These are phyloP conservation scores for Catocala nupta DNA, from an alignment of 2,888 invertebrate species.

Conservation along the genomic window DNA sequence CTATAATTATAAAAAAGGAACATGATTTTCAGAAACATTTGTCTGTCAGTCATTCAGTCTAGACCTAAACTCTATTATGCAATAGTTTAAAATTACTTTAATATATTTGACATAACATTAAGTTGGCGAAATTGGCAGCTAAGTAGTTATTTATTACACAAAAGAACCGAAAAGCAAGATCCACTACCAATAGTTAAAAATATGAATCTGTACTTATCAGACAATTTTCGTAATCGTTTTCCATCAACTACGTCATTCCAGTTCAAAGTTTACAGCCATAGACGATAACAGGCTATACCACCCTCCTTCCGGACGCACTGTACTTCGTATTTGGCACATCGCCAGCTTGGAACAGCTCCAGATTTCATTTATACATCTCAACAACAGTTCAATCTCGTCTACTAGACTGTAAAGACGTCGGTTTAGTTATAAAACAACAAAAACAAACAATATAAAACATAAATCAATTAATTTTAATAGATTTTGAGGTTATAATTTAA, in stretches of 20 bases:
- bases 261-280: constrained; percentile 34
- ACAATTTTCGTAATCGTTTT: constrained; percentile 1
- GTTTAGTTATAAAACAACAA: constrained; percentile 46
- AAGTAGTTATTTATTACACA: too few relatives aligned
- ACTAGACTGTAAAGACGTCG: constrained; percentile 68
- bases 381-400: constrained; percentile 71
- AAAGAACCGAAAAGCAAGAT: too few relatives aligned
- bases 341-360: constrained; percentile 84
- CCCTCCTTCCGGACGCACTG: constrained; percentile 59
- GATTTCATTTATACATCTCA: constrained; percentile 51
- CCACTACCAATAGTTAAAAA: too few relatives aligned
- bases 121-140: too few relatives aligned
- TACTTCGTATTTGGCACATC: constrained; percentile 86
- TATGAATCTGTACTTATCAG: too few relatives aligned
- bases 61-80: too few relatives aligned
- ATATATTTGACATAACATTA: too few relatives aligned
- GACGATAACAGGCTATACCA: constrained; percentile 37
- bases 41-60: too few relatives aligned
- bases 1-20: too few relatives aligned
- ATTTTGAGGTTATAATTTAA: constrained; percentile 51
- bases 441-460: constrained; percentile 41
- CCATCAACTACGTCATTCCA: constrained; percentile 25
- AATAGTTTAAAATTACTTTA: too few relatives aligned
- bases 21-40: too few relatives aligned
- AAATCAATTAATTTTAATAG: constrained; percentile 30